Evolutionary conservation across 2,113 vertebrate genomes (phyloP).

Genomic region (Conger conger): DNA sequence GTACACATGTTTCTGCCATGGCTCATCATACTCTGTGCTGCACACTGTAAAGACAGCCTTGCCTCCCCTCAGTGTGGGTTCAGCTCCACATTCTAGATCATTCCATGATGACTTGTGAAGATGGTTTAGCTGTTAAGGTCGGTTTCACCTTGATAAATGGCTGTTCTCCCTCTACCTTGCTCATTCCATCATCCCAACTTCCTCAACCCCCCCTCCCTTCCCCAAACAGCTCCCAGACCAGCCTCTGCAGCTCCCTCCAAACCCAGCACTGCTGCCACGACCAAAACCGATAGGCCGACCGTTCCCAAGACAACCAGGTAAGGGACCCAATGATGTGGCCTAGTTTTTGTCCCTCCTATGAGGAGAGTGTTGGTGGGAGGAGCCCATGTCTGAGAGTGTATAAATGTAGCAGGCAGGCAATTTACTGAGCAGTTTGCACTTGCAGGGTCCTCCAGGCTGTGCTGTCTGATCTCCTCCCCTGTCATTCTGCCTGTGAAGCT

Average conservation of each 20-base stretch:
- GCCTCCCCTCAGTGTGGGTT: not conserved
- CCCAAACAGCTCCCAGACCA: conserved; percentile 52
- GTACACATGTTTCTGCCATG: not conserved
- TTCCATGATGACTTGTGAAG: not conserved
- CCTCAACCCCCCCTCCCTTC: not conserved
- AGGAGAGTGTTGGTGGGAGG: not conserved
- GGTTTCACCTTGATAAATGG: not conserved
- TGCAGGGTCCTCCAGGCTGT: not conserved
- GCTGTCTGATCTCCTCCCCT: not conserved
- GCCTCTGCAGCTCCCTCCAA: conserved; percentile 51
- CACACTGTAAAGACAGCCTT: not conserved
- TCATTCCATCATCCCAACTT: not conserved
- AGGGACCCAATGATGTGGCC: conserved; percentile 36
- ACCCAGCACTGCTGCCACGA: conserved; percentile 35
- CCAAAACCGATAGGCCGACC: conserved; percentile 54
- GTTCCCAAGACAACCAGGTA: conserved; percentile 73
- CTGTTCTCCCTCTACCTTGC: not conserved
- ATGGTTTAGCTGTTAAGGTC: not conserved
- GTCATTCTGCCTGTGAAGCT: not conserved
- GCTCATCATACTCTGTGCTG: no score
- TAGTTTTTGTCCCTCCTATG: conserved; percentile 1
- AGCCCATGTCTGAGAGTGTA: not conserved
- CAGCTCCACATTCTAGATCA: not conserved
- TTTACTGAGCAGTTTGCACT: not conserved
- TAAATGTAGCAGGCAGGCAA: not conserved